Evolutionary conservation across 2,888 invertebrate genomes (phyloP).

Genomic region (Smittia sp.): DNA sequence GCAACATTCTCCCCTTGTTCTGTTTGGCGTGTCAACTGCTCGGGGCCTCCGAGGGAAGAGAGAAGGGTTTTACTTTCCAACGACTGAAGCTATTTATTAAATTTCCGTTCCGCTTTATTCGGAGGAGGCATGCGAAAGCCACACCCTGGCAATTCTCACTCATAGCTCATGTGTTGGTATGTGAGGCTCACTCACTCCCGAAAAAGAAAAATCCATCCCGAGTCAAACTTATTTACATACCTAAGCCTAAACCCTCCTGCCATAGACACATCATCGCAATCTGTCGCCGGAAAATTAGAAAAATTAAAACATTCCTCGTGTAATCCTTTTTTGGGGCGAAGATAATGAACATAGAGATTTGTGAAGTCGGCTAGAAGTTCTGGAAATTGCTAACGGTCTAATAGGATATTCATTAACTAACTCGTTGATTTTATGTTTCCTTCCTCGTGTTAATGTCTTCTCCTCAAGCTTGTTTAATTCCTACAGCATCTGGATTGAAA

Average conservation of each 20-base stretch:
- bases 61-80: constrained; percentile 30
- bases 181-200: too few relatives aligned
- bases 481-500: constrained; percentile 8
- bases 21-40: neutral
- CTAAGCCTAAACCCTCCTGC: too few relatives aligned
- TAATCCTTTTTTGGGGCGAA: neutral
- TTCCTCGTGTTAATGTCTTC: neutral
- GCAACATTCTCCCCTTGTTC: constrained; percentile 3
- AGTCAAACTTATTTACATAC: too few relatives aligned
- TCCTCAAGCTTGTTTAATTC: constrained; percentile 19
- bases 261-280: constrained; percentile 20
- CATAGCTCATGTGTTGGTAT: too few relatives aligned
- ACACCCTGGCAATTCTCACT: constrained; percentile 18
- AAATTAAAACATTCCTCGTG: neutral
- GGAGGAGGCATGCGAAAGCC: neutral
- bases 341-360: neutral
- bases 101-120: constrained; percentile 8
- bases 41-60: neutral
- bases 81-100: constrained; percentile 26
- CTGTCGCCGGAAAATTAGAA: constrained; percentile 21
- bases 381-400: neutral
- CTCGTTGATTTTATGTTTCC: constrained; percentile 24
- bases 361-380: neutral
- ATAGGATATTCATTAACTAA: constrained; percentile 36
- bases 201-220: too few relatives aligned